Conservation (phyloP, 2,113 vertebrate species). For the Australoheros scitulus region DNA sequence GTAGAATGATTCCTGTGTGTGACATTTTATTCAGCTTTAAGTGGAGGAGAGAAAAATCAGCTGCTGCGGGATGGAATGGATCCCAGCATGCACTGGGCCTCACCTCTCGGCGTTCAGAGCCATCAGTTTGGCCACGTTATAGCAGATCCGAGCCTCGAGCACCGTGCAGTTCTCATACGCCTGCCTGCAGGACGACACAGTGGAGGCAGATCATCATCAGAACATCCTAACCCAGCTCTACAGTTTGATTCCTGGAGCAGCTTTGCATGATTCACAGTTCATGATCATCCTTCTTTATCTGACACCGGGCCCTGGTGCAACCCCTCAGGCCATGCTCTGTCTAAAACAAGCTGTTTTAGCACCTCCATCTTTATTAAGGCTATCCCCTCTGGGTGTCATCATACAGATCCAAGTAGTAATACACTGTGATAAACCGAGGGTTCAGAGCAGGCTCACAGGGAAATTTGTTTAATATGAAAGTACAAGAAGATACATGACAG, state of each 20-base stretch:
- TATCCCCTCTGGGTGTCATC: background rate
- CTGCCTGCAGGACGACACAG: slow-evolving; percentile 79
- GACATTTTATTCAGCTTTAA: background rate
- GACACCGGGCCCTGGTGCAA: background rate
- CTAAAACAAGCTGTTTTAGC: background rate
- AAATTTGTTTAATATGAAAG: background rate
- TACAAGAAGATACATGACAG: background rate
- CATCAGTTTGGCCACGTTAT: slow-evolving; percentile 95
- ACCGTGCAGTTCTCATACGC: slow-evolving; percentile 94
- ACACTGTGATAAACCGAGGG: background rate
- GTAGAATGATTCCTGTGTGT: background rate
- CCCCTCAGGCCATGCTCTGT: background rate
- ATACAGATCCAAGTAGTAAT: too few relatives aligned
- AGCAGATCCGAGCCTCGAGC: slow-evolving; percentile 93
- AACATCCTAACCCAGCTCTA: background rate
- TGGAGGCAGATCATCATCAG: background rate
- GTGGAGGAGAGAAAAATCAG: too few relatives aligned
- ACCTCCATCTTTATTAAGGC: background rate
- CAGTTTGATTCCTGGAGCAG: background rate
- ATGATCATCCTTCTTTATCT: background rate
- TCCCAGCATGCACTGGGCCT: slow-evolving; percentile 35
- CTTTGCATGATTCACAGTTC: background rate
- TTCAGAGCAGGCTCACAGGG: background rate
- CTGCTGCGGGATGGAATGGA: background rate
- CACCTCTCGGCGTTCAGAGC: slow-evolving; percentile 84